These are phyloP conservation scores for Asbolus verrucosus DNA, from an alignment of 1,140 invertebrate genomes.

Conservation along the genomic window DNA sequence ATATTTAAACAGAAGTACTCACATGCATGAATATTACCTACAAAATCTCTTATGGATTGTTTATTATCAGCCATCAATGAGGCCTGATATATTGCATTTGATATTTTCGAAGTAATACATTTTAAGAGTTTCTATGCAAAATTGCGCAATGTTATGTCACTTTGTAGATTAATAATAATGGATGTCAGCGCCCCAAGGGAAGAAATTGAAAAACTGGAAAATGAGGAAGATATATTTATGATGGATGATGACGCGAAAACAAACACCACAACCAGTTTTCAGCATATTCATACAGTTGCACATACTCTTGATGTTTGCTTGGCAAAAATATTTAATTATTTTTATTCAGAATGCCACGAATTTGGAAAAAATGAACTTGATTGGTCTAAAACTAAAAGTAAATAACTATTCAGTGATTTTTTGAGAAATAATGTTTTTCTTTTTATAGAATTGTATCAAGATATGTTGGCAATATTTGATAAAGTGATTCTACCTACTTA, in stretches of 20 bases:
- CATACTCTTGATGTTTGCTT: conserved; percentile 76
- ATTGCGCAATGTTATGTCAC: neutral
- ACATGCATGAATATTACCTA: conserved; percentile 73
- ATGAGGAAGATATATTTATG: conserved; percentile 66
- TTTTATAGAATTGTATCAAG: conserved; percentile 67
- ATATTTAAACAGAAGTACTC: conserved; percentile 71
- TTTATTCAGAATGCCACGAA: conserved; percentile 67
- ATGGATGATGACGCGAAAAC: conserved; percentile 66
- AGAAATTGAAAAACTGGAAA: conserved; percentile 67
- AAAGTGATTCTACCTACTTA: conserved; percentile 79
- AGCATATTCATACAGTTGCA: conserved; percentile 66
- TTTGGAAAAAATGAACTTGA: conserved; percentile 63
- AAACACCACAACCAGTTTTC: conserved; percentile 50
- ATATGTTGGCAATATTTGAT: conserved; percentile 77
- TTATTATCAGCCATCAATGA: conserved; percentile 73
- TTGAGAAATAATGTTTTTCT: no score
- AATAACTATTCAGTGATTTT: no score
- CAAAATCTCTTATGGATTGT: conserved; percentile 74
- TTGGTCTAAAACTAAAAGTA: conserved; percentile 63
- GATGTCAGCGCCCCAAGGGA: conserved; percentile 75
- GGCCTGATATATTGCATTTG: conserved; percentile 72
- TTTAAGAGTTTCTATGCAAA: neutral
- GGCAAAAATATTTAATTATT: conserved; percentile 71
- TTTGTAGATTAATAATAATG: conserved; percentile 73
- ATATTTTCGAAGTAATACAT: conserved; percentile 75